These are phyloP conservation scores for Linyphia triangularis DNA, from an alignment of 2,888 invertebrate genomes.

Conservation along the genomic window DNA sequence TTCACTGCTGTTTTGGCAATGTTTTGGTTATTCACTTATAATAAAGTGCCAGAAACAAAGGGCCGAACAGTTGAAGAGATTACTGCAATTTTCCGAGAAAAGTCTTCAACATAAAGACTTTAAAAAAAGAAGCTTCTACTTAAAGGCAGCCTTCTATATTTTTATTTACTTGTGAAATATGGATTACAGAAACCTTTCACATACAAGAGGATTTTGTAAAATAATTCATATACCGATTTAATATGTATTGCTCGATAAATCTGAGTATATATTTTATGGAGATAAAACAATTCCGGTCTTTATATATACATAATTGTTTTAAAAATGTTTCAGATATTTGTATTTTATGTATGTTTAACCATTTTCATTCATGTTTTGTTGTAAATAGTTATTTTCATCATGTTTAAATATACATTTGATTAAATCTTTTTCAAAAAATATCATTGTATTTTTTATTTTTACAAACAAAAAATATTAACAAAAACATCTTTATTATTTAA, in stretches of 20 bases:
- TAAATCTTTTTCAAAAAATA: conserved; percentile 56
- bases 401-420: conserved; percentile 54
- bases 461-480: too few species aligned
- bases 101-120: conserved; percentile 63
- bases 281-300: conserved; percentile 1
- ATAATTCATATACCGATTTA: neutral
- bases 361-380: conserved; percentile 56
- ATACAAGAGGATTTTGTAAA: neutral
- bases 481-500: too few species aligned
- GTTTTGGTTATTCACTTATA: conserved; percentile 88
- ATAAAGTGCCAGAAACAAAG: conserved; percentile 93
- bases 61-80: conserved; percentile 92
- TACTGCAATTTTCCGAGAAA: conserved; percentile 88
- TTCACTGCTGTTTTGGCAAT: conserved; percentile 87
- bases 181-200: neutral
- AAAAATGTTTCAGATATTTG: conserved; percentile 14
- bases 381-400: conserved; percentile 61
- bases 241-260: conserved; percentile 10
- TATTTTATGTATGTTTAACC: conserved; percentile 43
- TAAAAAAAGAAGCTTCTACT: neutral
- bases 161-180: conserved; percentile 18
- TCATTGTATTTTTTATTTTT: neutral
- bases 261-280: conserved; percentile 31
- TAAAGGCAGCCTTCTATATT: neutral
- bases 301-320: conserved; percentile 42